These are phyloP conservation scores for Chrysolina americana DNA, from an alignment of 2,888 invertebrate species.

Conservation along the genomic window DNA sequence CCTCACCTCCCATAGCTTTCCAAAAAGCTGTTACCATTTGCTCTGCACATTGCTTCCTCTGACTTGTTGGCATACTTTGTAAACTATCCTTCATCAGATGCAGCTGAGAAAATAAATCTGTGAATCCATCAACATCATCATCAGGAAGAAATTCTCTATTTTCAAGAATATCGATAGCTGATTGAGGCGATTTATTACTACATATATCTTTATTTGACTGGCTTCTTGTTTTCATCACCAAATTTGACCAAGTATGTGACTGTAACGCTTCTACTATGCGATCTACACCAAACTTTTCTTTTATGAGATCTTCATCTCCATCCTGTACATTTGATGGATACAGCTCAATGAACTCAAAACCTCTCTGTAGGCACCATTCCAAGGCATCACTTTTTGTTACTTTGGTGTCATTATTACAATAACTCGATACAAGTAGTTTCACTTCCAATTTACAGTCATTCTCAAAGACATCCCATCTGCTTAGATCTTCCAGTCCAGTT, in stretches of 20 bases:
- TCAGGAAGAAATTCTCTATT: slow-evolving; percentile 51
- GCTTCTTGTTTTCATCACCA: slow-evolving; percentile 73
- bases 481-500: slow-evolving; percentile 66
- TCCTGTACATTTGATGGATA: slow-evolving; percentile 68
- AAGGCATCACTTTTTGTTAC: slow-evolving; percentile 68
- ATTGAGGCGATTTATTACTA: slow-evolving; percentile 10
- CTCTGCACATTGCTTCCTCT: slow-evolving; percentile 80
- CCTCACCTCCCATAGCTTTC: slow-evolving; percentile 82
- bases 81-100: slow-evolving; percentile 80
- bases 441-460: slow-evolving; percentile 70
- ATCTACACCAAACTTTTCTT: slow-evolving; percentile 77
- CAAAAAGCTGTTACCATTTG: slow-evolving; percentile 82
- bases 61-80: slow-evolving; percentile 74
- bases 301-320: slow-evolving; percentile 70
- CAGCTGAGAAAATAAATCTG: slow-evolving; percentile 77
- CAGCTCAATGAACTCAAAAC: slow-evolving; percentile 80
- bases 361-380: slow-evolving; percentile 78
- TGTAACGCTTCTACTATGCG: slow-evolving; percentile 80
- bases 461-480: slow-evolving; percentile 62
- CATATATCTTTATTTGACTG: slow-evolving; percentile 39
- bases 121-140: slow-evolving; percentile 71
- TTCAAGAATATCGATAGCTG: slow-evolving; percentile 22
- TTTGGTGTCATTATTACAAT: slow-evolving; percentile 68
- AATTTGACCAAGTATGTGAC: slow-evolving; percentile 82
- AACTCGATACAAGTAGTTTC: slow-evolving; percentile 74